These are phyloP conservation scores for Leptobrachium leishanense DNA, from an alignment of 2,113 vertebrate genomes.

Conservation along the genomic window DNA sequence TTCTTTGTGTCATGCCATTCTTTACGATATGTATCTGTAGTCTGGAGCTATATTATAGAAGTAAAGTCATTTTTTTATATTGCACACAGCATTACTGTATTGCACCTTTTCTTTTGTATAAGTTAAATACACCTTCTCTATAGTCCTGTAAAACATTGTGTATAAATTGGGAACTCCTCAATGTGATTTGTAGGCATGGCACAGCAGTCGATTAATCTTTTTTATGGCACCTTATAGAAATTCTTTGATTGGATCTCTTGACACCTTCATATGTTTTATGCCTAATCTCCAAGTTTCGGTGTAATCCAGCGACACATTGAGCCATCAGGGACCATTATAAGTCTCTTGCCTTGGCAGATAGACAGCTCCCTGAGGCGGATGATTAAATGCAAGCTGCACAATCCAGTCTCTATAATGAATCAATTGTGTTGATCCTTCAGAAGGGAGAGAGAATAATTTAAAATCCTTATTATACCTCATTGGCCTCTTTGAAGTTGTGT, in stretches of 20 bases:
- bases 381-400: not conserved
- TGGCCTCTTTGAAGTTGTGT: not conserved
- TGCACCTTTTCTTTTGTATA: too few species aligned
- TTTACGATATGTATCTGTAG: too few species aligned
- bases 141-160: too few species aligned
- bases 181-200: not conserved
- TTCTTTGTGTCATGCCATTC: too few species aligned
- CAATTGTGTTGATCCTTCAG: not conserved
- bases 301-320: slow-evolving; percentile 13
- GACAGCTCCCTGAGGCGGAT: slow-evolving; percentile 9
- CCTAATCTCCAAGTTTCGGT: slow-evolving; percentile 1
- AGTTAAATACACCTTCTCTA: too few species aligned
- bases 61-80: too few species aligned
- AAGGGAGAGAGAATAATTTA: not conserved
- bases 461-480: not conserved
- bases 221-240: slow-evolving; percentile 12
- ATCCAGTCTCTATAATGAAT: slow-evolving; percentile 2
- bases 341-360: not conserved
- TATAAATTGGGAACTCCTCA: not conserved
- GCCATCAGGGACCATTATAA: slow-evolving; percentile 4
- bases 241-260: slow-evolving; percentile 8
- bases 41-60: too few species aligned
- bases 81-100: too few species aligned
- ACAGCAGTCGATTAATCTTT: not conserved
- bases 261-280: slow-evolving; percentile 16